Percentiles rank a stretch among this genome's conserved stretches.
These are phyloP conservation scores for Tupaia chinensis DNA, from an alignment of 2,113 vertebrate species.

Conservation along the genomic window DNA sequence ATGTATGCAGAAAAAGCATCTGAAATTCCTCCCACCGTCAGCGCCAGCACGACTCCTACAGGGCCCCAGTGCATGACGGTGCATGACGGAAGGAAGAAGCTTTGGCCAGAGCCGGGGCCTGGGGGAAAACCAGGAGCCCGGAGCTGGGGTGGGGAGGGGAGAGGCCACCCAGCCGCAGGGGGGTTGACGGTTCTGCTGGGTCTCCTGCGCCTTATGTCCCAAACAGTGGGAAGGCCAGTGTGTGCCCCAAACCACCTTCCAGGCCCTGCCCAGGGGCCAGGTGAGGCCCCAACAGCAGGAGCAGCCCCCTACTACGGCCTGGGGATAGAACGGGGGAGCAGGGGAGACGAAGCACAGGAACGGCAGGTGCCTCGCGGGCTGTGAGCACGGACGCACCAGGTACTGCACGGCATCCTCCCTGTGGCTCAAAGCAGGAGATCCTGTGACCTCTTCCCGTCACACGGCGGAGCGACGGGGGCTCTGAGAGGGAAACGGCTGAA, in stretches of 20 bases:
- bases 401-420: fast-evolving
- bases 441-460: not conserved
- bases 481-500: not conserved
- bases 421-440: not conserved
- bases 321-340: too few species aligned
- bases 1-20: not conserved
- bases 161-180: not conserved
- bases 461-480: slow-evolving; percentile 2
- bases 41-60: not conserved
- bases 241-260: not conserved
- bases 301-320: not conserved
- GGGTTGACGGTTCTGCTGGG: not conserved
- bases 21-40: not conserved
- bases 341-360: too few species aligned
- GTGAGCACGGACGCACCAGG: not conserved
- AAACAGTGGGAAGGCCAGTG: not conserved
- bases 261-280: not conserved
- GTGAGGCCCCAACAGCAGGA: not conserved
- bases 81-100: not conserved
- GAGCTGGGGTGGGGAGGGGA: not conserved
- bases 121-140: fast-evolving
- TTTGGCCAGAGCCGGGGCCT: not conserved
- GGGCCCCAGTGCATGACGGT: not conserved
- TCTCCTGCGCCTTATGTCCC: not conserved
- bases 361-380: not conserved